Conservation (phyloP, 2,113 vertebrate genomes). For the Centropus unirufus region DNA sequence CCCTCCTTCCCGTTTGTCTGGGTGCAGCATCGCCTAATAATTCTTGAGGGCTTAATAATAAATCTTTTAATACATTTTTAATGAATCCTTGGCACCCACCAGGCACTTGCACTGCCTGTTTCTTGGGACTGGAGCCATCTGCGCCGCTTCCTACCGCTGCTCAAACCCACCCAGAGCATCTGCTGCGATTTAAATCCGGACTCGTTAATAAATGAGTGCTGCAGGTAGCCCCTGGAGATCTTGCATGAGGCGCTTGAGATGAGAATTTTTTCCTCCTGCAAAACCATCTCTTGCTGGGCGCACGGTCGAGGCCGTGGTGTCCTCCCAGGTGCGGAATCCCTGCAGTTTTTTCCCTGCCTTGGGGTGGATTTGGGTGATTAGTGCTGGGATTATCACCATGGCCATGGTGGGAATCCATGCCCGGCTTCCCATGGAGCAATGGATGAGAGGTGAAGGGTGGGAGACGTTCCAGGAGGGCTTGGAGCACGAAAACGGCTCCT, state of each 20-base stretch:
- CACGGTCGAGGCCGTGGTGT: neutral
- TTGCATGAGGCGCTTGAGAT: neutral
- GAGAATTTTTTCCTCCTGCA: neutral
- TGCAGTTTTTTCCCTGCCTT: fast-evolving
- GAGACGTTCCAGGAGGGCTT: neutral
- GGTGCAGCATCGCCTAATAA: neutral
- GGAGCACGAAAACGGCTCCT: fast-evolving
- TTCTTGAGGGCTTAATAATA: conserved; percentile 34
- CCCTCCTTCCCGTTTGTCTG: fast-evolving
- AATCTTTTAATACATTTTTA: neutral
- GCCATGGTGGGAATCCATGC: fast-evolving
- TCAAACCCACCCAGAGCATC: neutral
- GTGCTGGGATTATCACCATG: fast-evolving
- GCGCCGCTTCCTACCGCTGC: neutral
- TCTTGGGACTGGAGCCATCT: neutral
- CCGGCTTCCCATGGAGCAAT: fast-evolving
- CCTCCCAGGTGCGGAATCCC: neutral
- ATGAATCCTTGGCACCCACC: neutral
- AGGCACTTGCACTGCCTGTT: neutral
- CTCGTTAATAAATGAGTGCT: fast-evolving
- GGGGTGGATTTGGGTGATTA: neutral
- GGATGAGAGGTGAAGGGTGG: neutral
- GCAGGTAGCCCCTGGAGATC: neutral
- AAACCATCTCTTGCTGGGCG: fast-evolving
- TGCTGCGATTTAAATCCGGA: neutral